phyloP scores from a whole-genome alignment of 2,113 vertebrate genomes.

The Aegithalos caudatus region DNA sequence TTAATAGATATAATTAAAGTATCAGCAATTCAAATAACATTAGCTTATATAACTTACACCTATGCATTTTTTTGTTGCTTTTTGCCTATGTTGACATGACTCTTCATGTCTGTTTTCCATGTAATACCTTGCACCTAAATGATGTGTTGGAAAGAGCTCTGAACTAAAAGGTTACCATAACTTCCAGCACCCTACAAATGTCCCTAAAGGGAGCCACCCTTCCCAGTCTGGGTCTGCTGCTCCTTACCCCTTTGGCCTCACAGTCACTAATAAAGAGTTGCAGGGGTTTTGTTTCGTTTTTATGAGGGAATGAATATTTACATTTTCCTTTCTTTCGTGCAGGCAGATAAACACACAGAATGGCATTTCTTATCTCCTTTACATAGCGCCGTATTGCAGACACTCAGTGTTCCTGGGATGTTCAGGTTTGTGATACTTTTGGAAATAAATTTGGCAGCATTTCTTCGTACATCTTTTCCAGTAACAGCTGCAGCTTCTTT shows the following conservation, averaged over 20 bases:
- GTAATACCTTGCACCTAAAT: not conserved
- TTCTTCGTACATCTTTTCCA: not conserved
- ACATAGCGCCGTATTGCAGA: not conserved
- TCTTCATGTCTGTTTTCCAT: not conserved
- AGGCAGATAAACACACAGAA: not conserved
- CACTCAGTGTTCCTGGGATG: conserved; percentile 2
- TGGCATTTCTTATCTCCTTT: conserved; percentile 5
- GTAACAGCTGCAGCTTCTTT: conserved; percentile 55
- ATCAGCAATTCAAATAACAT: not conserved
- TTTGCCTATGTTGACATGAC: not conserved
- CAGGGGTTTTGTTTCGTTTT: not conserved
- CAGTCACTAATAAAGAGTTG: not conserved
- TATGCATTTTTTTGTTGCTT: not conserved
- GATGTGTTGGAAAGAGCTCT: not conserved
- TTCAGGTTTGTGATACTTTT: conserved; percentile 52
- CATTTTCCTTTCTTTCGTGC: not conserved
- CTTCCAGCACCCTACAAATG: not conserved
- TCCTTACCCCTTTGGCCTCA: not conserved
- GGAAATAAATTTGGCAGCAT: conserved; percentile 53
- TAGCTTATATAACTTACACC: not conserved
- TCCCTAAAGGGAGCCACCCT: not conserved
- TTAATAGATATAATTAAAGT: not conserved
- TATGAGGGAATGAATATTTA: not conserved
- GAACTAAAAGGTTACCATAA: not conserved
- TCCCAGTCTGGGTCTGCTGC: not conserved